Evolutionary conservation across 2,888 invertebrate species (phyloP), one percentile per base, ranked within the genome.

Genomic region (Aleiodes testaceus): DNA sequence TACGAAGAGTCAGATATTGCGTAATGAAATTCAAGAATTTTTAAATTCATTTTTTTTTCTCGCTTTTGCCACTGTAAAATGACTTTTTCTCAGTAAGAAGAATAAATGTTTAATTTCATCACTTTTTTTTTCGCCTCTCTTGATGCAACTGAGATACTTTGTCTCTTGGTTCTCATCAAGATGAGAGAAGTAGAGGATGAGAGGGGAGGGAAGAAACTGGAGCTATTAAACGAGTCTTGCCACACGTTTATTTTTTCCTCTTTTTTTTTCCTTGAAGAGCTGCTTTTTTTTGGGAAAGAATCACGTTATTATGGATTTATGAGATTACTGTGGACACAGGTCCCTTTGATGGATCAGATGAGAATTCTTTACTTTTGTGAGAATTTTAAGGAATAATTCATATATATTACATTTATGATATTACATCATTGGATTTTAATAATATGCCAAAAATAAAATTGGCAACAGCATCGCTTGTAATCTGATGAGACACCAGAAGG

Each of bases 191-290:
- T 2, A 16, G 45, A 16, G 14, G 67, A 49, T 50, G 18, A 12
- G 16, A 30, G 16, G 30, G 66, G 63, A 12, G 14, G n/a, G 30
- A 26, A 16, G 64, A 66, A 80, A 79, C 78, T 79, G 74, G 80
- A 55, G 72, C 78, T 75, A 81, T 81, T 78, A 80, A 80, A 78
- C 80, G 76, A 66, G 77, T 80, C 77, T 76, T 75, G 77, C 75
- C 72, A 74, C 78, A 76, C 76, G 72, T 67, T 61, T 50, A 66
- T 26, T 59, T 42, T 66, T 6, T 61, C 47, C 69, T 26, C 3
- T 59, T 30, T 66, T 11, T 22, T 59, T 42, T 65, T 44, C 44
- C n/a, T 12, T 61, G 59, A 59, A 36, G 36, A 59, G 59, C 59
- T 42, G 59, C 59, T 42, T 2, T 6, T 59, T 61, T 66, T 52